Evolutionary conservation across 2,888 invertebrate genomes (phyloP).

Genomic region (Drosophila trichaetosa): DNA sequence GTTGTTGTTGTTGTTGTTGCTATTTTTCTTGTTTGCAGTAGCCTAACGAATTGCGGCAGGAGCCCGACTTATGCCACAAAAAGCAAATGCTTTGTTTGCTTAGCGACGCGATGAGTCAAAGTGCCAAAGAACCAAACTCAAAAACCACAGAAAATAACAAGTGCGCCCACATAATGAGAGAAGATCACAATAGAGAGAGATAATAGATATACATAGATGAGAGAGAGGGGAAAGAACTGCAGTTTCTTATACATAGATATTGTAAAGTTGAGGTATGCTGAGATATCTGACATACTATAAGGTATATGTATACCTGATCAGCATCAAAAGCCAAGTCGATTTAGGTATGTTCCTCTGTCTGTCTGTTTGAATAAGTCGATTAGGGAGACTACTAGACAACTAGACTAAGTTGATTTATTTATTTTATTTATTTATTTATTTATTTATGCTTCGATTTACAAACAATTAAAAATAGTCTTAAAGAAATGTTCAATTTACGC

Average conservation of each 20-base stretch:
- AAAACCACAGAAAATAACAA: conserved; percentile 10
- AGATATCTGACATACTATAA: background rate
- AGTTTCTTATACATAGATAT: background rate
- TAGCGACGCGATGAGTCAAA: conserved; percentile 17
- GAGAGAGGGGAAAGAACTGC: background rate
- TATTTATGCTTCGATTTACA: background rate
- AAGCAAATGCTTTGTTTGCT: conserved; percentile 6
- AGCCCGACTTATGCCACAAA: conserved; percentile 14
- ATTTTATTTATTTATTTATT: background rate
- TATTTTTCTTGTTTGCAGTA: conserved; percentile 17
- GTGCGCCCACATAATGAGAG: conserved; percentile 8
- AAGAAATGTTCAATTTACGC: background rate
- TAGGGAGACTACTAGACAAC: too few relatives aligned
- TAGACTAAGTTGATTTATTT: conserved; percentile 4
- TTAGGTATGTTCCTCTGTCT: too few relatives aligned
- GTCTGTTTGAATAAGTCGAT: too few relatives aligned
- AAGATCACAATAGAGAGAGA: background rate
- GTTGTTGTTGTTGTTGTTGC: background rate
- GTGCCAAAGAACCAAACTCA: conserved; percentile 18
- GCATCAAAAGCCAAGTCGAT: too few relatives aligned
- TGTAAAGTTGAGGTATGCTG: background rate
- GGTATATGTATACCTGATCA: too few relatives aligned
- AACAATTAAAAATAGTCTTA: conserved; percentile 16
- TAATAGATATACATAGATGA: conserved; percentile 1
- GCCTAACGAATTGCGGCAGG: conserved; percentile 42